Evolutionary conservation across 2,113 vertebrate species (phyloP).

Genomic region (Oncorhynchus keta): DNA sequence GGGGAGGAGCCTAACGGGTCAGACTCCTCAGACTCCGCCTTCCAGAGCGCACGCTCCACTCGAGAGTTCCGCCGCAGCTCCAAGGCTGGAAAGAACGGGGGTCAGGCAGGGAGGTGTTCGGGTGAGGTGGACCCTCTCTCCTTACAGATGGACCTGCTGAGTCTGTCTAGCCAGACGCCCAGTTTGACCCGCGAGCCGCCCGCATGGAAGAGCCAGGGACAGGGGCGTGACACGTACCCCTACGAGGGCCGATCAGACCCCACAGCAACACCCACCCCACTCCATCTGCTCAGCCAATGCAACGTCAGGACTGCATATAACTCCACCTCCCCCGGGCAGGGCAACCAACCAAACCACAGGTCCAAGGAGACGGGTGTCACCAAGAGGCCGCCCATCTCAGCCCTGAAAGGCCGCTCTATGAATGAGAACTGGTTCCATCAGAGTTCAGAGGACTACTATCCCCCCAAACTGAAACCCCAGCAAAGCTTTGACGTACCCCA

Average conservation of each 20-base stretch:
- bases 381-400: conserved; percentile 84
- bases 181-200: conserved; percentile 89
- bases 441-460: conserved; percentile 83
- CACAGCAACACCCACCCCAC: conserved; percentile 75
- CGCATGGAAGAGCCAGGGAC: conserved; percentile 83
- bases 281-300: conserved; percentile 93
- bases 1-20: conserved; percentile 92
- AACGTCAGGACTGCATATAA: conserved; percentile 88
- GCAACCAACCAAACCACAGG: conserved; percentile 78
- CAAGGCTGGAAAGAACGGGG: conserved; percentile 85
- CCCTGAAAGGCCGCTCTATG: conserved; percentile 85
- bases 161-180: conserved; percentile 91
- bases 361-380: conserved; percentile 80
- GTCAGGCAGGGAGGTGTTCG: conserved; percentile 80
- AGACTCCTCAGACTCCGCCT: conserved; percentile 93
- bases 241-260: conserved; percentile 79
- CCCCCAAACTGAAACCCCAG: conserved; percentile 83
- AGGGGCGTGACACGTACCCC: conserved; percentile 75
- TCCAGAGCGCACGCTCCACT: conserved; percentile 92
- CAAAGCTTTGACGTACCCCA: conserved; percentile 89
- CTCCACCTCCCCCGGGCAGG: conserved; percentile 72
- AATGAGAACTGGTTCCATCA: conserved; percentile 88
- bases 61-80: conserved; percentile 91
- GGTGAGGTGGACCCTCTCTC: conserved; percentile 94
- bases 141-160: conserved; percentile 96